Conservation (phyloP, 2,113 vertebrate species). For the Apeltes quadracus region DNA sequence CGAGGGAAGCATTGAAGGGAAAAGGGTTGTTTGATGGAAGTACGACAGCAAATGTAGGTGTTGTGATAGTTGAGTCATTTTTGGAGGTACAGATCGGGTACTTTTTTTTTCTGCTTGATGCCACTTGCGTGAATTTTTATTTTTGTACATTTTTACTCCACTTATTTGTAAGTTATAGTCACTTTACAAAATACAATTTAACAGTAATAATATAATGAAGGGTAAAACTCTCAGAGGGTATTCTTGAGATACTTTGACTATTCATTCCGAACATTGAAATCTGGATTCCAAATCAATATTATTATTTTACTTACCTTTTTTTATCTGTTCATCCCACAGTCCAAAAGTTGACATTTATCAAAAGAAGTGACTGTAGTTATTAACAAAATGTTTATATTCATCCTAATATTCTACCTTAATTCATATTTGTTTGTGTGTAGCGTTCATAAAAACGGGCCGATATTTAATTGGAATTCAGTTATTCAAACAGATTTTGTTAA, state of each 20-base stretch:
- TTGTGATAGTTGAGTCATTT: background rate
- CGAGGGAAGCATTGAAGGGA: background rate
- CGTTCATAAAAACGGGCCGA: background rate
- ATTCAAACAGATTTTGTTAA: background rate
- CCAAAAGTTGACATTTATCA: background rate
- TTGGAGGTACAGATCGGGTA: constrained; percentile 8
- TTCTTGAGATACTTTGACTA: background rate
- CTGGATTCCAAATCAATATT: background rate
- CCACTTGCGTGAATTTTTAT: background rate
- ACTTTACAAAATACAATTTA: background rate
- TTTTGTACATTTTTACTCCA: background rate
- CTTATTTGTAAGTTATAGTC: background rate
- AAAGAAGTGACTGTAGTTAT: background rate
- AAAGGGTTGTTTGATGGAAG: constrained; percentile 1
- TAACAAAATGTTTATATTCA: background rate
- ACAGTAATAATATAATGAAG: background rate
- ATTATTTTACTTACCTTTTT: no score
- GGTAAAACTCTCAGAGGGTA: background rate
- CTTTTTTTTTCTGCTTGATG: constrained; percentile 11
- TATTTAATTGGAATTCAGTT: no score
- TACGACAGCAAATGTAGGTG: constrained; percentile 7
- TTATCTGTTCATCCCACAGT: no score
- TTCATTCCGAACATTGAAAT: background rate
- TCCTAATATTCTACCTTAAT: background rate
- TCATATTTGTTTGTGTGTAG: background rate